These are phyloP conservation scores for Parasteatoda lunata DNA, from an alignment of 2,888 invertebrate genomes.

Conservation along the genomic window DNA sequence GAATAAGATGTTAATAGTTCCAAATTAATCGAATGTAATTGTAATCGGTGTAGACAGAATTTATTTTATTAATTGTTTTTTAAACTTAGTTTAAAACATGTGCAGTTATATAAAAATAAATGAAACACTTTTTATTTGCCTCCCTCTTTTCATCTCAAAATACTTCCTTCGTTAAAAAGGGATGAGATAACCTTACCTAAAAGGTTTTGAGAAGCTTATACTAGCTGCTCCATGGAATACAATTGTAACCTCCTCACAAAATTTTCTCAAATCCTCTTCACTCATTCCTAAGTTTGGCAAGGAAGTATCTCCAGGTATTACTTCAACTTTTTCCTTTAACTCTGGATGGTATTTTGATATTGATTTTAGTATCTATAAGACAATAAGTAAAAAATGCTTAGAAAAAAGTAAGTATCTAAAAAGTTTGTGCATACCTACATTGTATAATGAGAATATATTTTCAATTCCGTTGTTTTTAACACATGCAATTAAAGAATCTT, in stretches of 20 bases:
- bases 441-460: not conserved
- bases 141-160: no score
- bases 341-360: not conserved
- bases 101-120: no score
- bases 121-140: no score
- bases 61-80: no score
- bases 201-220: conserved; percentile 76
- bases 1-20: no score
- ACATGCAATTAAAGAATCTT: no score
- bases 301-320: conserved; percentile 63
- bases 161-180: not conserved
- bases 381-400: not conserved
- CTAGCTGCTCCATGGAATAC: conserved; percentile 78
- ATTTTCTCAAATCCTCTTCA: conserved; percentile 69
- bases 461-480: no score
- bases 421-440: not conserved
- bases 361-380: not conserved
- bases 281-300: conserved; percentile 70
- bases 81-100: no score
- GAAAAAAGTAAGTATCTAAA: not conserved
- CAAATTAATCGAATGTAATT: no score
- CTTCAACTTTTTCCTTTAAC: conserved; percentile 41
- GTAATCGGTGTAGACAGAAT: no score
- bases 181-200: conserved; percentile 71
- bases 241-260: conserved; percentile 76